Base-by-base conservation (phyloP, 64 coral and sea anemone species). In the Porites lutea region DNA sequence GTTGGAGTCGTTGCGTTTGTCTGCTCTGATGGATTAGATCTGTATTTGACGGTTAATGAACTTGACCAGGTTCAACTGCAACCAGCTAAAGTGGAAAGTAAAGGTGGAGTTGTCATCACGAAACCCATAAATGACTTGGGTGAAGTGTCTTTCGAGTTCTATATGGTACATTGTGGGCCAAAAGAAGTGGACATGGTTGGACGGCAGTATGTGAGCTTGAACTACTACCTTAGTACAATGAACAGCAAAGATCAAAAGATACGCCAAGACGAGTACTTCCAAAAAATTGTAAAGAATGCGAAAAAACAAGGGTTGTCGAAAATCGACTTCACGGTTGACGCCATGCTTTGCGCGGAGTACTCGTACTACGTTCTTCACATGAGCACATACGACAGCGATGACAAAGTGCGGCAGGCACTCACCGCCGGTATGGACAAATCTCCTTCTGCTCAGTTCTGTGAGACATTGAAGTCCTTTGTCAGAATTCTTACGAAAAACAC, bases 1-100 rank as follows among this genome's bases (percentile, higher is more conserved):
- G 88, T 90, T 51, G 88, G 88, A 43, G 88, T 90, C 16, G 62
- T 77, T 55, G 88, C 88, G 18, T 90, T 90, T 78, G 51, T 54
- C 3, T 90, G 64, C 16, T 45, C 52, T 15, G 37, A 46, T 3
- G n/a, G 19, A 27, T 47, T 9, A 71, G 65, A 79, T 46, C 48
- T 51, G 20, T 80, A 82, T 76, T 80, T 90, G 13, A 53, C 62
- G 43, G 88, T 90, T 51, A 59, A 90, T 69, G 67, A 57, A 13
- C 47, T 52, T 55, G 79, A 67, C 44, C 48, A 90, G 4, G 89
- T 90, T 13, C 23, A 27, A 16, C n/a, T 90, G 50, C 69, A 54
- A 58, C 12, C 49, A 6, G 89, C 77, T 7, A 82, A 71, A 19
- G 78, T 71, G 43, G 80, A 53, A 19, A 4, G 89, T 2, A 68